A percentile compares a stretch with the other conserved stretches of the same genome.
These are phyloP conservation scores for Agrotis segetum DNA, from an alignment of 2,888 invertebrate species.

Conservation along the genomic window DNA sequence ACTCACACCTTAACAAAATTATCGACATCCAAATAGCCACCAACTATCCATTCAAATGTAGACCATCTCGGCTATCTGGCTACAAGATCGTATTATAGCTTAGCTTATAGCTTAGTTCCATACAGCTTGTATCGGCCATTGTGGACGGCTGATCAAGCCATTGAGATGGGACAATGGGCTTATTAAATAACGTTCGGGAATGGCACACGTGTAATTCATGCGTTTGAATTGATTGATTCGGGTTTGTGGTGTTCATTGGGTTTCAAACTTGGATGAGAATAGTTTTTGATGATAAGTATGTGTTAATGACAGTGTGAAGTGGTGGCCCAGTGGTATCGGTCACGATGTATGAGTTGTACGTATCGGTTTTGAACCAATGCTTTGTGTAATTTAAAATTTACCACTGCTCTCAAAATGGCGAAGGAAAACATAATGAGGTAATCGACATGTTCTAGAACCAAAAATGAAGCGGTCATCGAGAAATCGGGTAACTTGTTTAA, in stretches of 20 bases:
- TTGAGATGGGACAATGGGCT: conserved; percentile 69
- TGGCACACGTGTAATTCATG: conserved; percentile 35
- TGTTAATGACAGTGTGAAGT: too few species aligned
- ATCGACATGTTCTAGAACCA: too few species aligned
- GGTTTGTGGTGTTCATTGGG: conserved; percentile 11
- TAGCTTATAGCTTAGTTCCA: conserved; percentile 39
- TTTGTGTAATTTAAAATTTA: too few species aligned
- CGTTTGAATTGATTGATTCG: conserved; percentile 47
- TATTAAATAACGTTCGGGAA: conserved; percentile 64
- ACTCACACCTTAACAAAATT: conserved; percentile 8
- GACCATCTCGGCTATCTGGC: conserved; percentile 35
- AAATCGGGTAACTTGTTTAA: too few species aligned
- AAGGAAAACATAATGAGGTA: too few species aligned
- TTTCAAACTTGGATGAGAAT: neutral
- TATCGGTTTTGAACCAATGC: too few species aligned
- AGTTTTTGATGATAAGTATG: too few species aligned
- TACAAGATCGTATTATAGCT: conserved; percentile 47
- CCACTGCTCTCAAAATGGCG: too few species aligned
- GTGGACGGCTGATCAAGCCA: conserved; percentile 70
- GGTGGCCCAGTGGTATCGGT: too few species aligned
- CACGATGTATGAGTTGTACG: too few species aligned
- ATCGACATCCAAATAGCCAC: conserved; percentile 30
- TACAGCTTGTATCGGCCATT: conserved; percentile 59
- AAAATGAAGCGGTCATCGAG: too few species aligned
- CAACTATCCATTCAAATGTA: conserved; percentile 28